Evolutionary conservation across 1,140 invertebrate genomes (phyloP), one percentile per base, ranked within the genome.

Genomic region (Heterodera carotae): DNA sequence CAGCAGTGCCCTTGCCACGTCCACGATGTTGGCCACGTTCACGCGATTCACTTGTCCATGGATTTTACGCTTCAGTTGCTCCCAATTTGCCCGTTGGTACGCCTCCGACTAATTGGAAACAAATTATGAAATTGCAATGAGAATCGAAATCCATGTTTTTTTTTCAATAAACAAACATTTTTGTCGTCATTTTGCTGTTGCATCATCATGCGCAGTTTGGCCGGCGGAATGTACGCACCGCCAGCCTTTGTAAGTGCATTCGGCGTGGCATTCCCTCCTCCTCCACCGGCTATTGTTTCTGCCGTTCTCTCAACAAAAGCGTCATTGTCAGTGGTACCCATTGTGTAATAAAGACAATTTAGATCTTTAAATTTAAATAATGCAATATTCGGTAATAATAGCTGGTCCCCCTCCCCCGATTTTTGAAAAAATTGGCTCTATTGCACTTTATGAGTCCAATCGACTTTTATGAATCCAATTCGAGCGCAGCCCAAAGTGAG

Each of bases 21-120:
- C 92, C 0, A 92, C 92, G 78, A 99, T 95, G 87, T 99, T 99
- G 1, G 93, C 93, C 0, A 94, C 93, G 86, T 98, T 99, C 0
- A 99, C 92, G 91, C 98, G 99, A 89, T 99, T 99, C 67, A 99
- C 95, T 77, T 93, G 92, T 87, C 97, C 97, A 87, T 98, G 95
- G 78, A 99, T 95, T n/a, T 95, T 97, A 88, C 99, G 99, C 86
- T 99, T 99, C 22, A 99, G 88, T 0, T 95, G 94, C 91, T 99
- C 97, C 97, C 97, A 99, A 2, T 96, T 93, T 18, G 99, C 92
- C 81, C 97, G 90, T 89, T 99, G 97, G 90, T 95, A 99, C 12
- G 93, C 93, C 18, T 92, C 91, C 81, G 94, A 94, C 60, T 92
- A 91, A 10, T 43, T 43, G 15, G 15, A 43, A 2, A 12, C 15